phyloP scores from a whole-genome alignment of 2,113 vertebrate species.

The Polyodon spathula region DNA sequence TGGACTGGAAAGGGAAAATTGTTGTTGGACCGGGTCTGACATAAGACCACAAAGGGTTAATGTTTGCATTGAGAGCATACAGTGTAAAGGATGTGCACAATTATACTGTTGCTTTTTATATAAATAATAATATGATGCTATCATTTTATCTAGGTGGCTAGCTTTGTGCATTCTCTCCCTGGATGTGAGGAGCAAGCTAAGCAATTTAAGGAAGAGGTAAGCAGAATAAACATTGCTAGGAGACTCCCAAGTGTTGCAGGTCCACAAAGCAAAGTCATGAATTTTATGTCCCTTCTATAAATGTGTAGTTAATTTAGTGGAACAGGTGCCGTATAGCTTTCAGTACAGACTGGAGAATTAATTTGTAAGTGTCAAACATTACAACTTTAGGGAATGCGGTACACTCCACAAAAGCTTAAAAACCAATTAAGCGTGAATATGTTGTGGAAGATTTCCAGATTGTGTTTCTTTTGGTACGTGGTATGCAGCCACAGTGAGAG shows the following conservation, averaged over 20 bases:
- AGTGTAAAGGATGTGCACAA: constrained; percentile 9
- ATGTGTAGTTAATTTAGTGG: constrained; percentile 9
- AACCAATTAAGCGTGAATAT: too few relatives aligned
- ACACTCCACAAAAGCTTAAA: not conserved
- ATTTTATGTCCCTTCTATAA: constrained; percentile 10
- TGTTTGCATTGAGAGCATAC: too few relatives aligned
- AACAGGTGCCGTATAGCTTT: constrained; percentile 14
- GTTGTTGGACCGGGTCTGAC: too few relatives aligned
- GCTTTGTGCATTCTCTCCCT: constrained; percentile 63
- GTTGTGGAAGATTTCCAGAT: too few relatives aligned
- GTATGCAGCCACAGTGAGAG: too few relatives aligned
- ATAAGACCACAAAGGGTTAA: too few relatives aligned
- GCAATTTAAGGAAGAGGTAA: constrained; percentile 66
- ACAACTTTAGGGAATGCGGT: not conserved
- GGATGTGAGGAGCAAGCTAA: constrained; percentile 63
- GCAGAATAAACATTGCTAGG: constrained; percentile 9
- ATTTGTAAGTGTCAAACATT: constrained; percentile 3
- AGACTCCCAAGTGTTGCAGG: not conserved
- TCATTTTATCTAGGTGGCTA: constrained; percentile 44
- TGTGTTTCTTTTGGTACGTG: too few relatives aligned
- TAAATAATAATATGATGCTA: constrained; percentile 4
- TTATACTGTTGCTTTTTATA: constrained; percentile 14
- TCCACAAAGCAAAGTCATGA: not conserved
- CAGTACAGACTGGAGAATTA: constrained; percentile 3
- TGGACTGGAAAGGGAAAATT: too few relatives aligned